Evolutionary conservation across 1,140 invertebrate genomes (phyloP), one percentile per base, ranked within the genome.

Genomic region (Macrostomum lignano): DNA sequence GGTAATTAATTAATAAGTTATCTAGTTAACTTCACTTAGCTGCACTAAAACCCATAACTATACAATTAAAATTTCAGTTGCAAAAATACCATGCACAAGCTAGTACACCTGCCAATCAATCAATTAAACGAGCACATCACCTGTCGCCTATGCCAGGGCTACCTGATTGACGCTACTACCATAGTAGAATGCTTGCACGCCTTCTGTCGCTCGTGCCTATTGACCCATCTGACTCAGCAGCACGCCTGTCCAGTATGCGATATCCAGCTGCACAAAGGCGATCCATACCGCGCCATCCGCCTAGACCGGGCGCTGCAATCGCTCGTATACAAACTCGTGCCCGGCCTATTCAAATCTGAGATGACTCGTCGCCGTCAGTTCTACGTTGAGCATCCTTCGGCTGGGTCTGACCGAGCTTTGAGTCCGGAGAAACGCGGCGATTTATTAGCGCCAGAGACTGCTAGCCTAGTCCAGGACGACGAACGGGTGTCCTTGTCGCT

Each of bases 121-220:
- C n/a, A 76, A 36, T 56, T 93, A 21, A 91, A 88, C 52, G 72
- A 69, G 44, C 73, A 81, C 53, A 75, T 93, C 46, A 81, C 74
- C 23, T 93, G 82, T 62, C 75, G 78, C 58, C 77, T 93, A 53
- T 93, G 82, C 61, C 68, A 73, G 38, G 84, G 84, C 14, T 91
- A 93, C 52, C 69, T 88, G 44, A 79, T 93, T 46, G 81, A 93
- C 62, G 82, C 84, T 17, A 88, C 81, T 11, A 91, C 82, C 21
- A 79, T 91, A 29, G 84, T 77, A 24, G 82, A 91, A 67, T 93
- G 82, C 64, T 67, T 93, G 44, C 81, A 93, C 65, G 86, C 82
- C 44, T 86, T 56, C 39, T 58, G 55, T 34, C 46, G 46, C 38
- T 47, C 55, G 1, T 58, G 55, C 36, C 55, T 58, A 25, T 46